Percentiles rank a stretch among this genome's conserved stretches.
Evolutionary conservation across 1,140 invertebrate genomes (phyloP).

Genomic region (Dendroctonus ponderosae): DNA sequence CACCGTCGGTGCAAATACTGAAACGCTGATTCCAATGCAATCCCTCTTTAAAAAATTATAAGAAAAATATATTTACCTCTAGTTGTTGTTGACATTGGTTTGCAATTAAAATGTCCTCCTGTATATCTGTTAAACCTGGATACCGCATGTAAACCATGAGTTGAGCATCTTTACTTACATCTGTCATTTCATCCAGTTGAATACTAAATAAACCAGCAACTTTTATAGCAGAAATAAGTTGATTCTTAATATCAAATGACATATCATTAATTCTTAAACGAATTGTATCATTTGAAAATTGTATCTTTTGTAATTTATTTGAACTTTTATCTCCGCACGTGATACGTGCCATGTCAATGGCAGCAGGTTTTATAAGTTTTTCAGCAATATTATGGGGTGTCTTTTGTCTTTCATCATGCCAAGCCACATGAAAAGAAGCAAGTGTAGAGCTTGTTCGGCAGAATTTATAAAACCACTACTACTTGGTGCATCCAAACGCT

Average conservation of each 20-base stretch:
- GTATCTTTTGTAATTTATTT: slow-evolving; percentile 17
- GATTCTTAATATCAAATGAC: slow-evolving; percentile 6
- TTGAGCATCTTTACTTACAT: slow-evolving; percentile 30
- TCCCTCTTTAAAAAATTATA: slow-evolving; percentile 37
- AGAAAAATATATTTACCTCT: slow-evolving; percentile 37
- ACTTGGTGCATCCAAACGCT: no score
- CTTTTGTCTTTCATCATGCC: not conserved
- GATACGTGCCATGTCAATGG: slow-evolving; percentile 34
- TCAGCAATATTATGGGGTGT: slow-evolving; percentile 32
- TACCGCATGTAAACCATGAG: slow-evolving; percentile 43
- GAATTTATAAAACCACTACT: no score
- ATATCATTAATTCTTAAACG: slow-evolving; percentile 3
- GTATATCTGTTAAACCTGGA: slow-evolving; percentile 37
- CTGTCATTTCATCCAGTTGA: slow-evolving; percentile 24
- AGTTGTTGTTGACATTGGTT: slow-evolving; percentile 38
- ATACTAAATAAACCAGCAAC: not conserved
- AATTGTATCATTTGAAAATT: slow-evolving; percentile 10
- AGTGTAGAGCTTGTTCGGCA: no score
- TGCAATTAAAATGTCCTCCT: slow-evolving; percentile 42
- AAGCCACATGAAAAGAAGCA: not conserved
- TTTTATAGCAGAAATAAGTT: slow-evolving; percentile 14
- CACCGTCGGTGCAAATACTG: slow-evolving; percentile 48
- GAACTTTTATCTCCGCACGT: slow-evolving; percentile 8
- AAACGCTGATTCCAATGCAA: slow-evolving; percentile 40
- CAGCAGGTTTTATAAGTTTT: slow-evolving; percentile 38